Conservation (phyloP, 2,113 vertebrate genomes). For the Mus pahari region DNA sequence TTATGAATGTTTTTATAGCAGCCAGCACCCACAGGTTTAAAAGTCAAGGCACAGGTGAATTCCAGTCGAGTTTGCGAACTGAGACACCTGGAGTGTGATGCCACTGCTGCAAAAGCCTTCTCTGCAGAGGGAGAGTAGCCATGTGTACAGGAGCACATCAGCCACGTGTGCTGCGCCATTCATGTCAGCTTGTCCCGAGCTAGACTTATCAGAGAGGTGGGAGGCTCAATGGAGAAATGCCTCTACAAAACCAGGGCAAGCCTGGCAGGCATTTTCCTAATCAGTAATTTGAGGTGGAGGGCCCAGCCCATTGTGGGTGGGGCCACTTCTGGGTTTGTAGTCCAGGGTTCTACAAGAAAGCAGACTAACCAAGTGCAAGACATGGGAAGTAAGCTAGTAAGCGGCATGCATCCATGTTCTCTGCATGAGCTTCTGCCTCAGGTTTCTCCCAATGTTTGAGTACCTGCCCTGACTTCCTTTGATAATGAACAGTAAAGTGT, state of each 20-base stretch:
- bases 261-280: not conserved
- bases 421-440: not conserved
- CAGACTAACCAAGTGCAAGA: not conserved
- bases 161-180: not conserved
- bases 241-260: not conserved
- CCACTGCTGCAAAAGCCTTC: not conserved
- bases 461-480: not conserved
- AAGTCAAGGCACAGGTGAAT: not conserved
- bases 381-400: not conserved
- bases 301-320: not conserved
- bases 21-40: not conserved
- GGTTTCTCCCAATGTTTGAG: not conserved
- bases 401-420: not conserved
- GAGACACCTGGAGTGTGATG: not conserved
- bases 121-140: not conserved
- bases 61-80: not conserved
- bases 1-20: not conserved
- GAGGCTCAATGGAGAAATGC: not conserved
- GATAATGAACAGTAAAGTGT: not conserved
- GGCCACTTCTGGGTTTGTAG: not conserved
- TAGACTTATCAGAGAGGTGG: not conserved
- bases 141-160: not conserved
- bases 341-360: not conserved
- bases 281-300: not conserved
- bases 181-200: not conserved